Percentiles rank a stretch among this genome's conserved stretches.
Conservation (phyloP, 1,140 invertebrate species). For the Drosophila repletoides region DNA sequence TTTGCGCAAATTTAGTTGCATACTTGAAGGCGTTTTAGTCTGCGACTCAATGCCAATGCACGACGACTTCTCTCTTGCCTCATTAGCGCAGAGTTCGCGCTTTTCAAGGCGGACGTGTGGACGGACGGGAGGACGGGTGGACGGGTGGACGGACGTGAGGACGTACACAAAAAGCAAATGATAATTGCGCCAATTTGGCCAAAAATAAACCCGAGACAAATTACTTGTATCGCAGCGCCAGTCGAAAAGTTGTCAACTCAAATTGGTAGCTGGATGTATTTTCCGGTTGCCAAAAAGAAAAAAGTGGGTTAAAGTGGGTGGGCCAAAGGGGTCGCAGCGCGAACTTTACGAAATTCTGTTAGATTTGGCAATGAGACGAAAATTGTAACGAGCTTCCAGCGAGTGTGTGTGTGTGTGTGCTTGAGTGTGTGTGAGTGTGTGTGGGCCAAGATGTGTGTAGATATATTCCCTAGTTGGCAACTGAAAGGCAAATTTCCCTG, state of each 20-base stretch:
- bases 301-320: not conserved
- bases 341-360: slow-evolving; percentile 29
- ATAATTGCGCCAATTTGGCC: slow-evolving; percentile 72
- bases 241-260: slow-evolving; percentile 63
- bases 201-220: slow-evolving; percentile 54
- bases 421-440: not conserved
- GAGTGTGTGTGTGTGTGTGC: slow-evolving; percentile 8
- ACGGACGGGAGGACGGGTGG: not conserved
- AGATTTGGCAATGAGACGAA: slow-evolving; percentile 59
- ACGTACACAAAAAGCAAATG: slow-evolving; percentile 52
- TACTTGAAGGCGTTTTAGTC: slow-evolving; percentile 35
- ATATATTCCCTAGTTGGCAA: slow-evolving; percentile 47
- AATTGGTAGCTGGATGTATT: slow-evolving; percentile 48
- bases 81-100: slow-evolving; percentile 48
- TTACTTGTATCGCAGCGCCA: slow-evolving; percentile 59
- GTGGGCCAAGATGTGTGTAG: slow-evolving; percentile 5
- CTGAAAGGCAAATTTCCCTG: slow-evolving; percentile 66
- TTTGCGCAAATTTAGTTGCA: slow-evolving; percentile 30
- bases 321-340: not conserved
- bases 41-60: slow-evolving; percentile 39
- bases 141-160: slow-evolving; percentile 8
- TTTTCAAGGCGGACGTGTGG: not conserved
- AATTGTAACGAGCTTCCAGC: slow-evolving; percentile 66
- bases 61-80: slow-evolving; percentile 29
- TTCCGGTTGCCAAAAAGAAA: not conserved